Percentiles rank a stretch among this genome's conserved stretches.
These are phyloP conservation scores for Sebastes hopkinsi DNA, from an alignment of 2,797 vertebrate species.

Conservation along the genomic window DNA sequence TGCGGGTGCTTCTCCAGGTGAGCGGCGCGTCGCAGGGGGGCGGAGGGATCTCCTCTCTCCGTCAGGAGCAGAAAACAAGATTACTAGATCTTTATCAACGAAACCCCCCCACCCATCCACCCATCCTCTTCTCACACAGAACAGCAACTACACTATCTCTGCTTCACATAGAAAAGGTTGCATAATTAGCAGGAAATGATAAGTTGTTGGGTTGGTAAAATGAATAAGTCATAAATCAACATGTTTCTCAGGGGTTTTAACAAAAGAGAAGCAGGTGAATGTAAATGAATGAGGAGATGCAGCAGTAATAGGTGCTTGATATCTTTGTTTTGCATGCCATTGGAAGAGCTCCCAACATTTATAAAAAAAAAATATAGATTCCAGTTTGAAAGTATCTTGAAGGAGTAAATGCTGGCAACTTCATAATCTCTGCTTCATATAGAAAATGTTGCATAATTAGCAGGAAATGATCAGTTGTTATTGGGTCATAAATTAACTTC, in stretches of 20 bases:
- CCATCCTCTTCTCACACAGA: neutral
- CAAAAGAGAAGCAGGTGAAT: constrained; percentile 25
- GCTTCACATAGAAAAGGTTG: constrained; percentile 40
- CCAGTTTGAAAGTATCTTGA: neutral
- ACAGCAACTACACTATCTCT: constrained; percentile 35
- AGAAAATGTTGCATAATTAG: constrained; percentile 57
- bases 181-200: constrained; percentile 56
- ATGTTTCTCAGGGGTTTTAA: constrained; percentile 5
- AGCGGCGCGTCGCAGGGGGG: constrained; percentile 58
- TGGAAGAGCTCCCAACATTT: neutral
- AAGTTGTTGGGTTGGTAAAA: constrained; percentile 28
- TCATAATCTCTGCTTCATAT: constrained; percentile 28
- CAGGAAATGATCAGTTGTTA: constrained; percentile 19
- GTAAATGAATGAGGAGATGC: constrained; percentile 39
- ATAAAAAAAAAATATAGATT: neutral
- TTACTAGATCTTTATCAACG: constrained; percentile 60
- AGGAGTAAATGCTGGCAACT: constrained; percentile 42
- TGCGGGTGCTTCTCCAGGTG: constrained; percentile 73
- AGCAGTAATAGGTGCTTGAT: constrained; percentile 20
- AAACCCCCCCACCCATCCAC: neutral
- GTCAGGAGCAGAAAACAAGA: constrained; percentile 73
- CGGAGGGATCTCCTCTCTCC: constrained; percentile 57
- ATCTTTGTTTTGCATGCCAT: constrained; percentile 40
- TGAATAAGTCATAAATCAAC: constrained; percentile 51
- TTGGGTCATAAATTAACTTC: constrained; percentile 43